These are phyloP conservation scores for Dermatophagoides farinae DNA, from an alignment of 1,140 invertebrate species.

Conservation along the genomic window DNA sequence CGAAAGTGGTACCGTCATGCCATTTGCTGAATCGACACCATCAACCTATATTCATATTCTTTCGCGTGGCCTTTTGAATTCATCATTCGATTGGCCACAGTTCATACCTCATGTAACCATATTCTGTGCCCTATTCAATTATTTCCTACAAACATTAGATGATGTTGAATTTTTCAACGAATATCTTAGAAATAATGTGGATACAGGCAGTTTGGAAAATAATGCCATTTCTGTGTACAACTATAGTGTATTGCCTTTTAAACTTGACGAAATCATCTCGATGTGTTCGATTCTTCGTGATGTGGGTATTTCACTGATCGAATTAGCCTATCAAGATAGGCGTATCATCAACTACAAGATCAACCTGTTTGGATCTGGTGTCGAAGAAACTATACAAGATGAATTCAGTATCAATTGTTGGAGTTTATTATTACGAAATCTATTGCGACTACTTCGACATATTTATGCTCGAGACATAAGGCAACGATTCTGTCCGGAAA, in stretches of 20 bases:
- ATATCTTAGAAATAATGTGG: slow-evolving; percentile 1
- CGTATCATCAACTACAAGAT: slow-evolving; percentile 29
- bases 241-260: slow-evolving; percentile 31
- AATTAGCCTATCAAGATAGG: slow-evolving; percentile 67
- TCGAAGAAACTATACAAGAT: not conserved
- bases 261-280: slow-evolving; percentile 27
- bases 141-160: slow-evolving; percentile 60
- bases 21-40: slow-evolving; percentile 37
- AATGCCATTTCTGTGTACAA: slow-evolving; percentile 15
- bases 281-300: slow-evolving; percentile 35
- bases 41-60: slow-evolving; percentile 44
- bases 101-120: slow-evolving; percentile 56
- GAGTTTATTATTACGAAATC: slow-evolving; percentile 30
- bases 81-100: slow-evolving; percentile 40
- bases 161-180: slow-evolving; percentile 55
- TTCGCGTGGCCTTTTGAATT: slow-evolving; percentile 41
- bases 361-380: not conserved
- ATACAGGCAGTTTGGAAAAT: slow-evolving; percentile 20
- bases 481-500: slow-evolving; percentile 48
- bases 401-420: slow-evolving; percentile 17
- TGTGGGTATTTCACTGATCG: slow-evolving; percentile 65
- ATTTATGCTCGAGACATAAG: slow-evolving; percentile 57
- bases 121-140: slow-evolving; percentile 61
- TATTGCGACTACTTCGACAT: slow-evolving; percentile 49
- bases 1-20: slow-evolving; percentile 23